Evolutionary conservation across 2,888 invertebrate genomes (phyloP).

Genomic region (Heliconius charithonia): DNA sequence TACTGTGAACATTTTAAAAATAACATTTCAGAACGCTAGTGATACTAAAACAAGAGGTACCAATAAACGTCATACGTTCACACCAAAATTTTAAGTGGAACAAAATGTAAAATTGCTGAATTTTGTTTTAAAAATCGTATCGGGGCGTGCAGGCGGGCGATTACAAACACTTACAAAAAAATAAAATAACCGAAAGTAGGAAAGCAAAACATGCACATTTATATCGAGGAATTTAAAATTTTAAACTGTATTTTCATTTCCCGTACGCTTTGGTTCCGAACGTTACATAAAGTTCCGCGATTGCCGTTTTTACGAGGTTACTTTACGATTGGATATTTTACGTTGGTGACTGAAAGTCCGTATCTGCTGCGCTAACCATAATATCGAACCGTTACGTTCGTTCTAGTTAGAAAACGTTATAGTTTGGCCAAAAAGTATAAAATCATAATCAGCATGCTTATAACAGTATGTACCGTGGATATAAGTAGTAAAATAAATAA

Average conservation of each 20-base stretch:
- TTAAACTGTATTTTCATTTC: slow-evolving; percentile 40
- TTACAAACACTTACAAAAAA: slow-evolving; percentile 38
- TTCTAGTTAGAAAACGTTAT: neutral
- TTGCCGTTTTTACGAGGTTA: slow-evolving; percentile 58
- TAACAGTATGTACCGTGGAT: no score
- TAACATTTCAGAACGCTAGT: neutral
- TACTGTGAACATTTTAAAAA: neutral
- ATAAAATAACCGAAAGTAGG: slow-evolving; percentile 29
- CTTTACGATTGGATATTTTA: slow-evolving; percentile 49
- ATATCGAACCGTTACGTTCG: slow-evolving; percentile 12
- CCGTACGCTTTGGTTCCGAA: slow-evolving; percentile 14
- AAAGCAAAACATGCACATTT: slow-evolving; percentile 43
- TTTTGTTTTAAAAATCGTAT: slow-evolving; percentile 25
- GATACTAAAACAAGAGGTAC: neutral
- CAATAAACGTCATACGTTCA: neutral
- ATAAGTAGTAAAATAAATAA: no score
- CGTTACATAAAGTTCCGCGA: slow-evolving; percentile 50
- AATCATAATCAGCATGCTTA: no score
- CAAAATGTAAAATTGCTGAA: slow-evolving; percentile 15
- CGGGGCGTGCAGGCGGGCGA: slow-evolving; percentile 34
- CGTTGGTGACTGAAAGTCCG: slow-evolving; percentile 28
- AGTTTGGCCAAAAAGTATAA: neutral
- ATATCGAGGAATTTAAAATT: slow-evolving; percentile 38
- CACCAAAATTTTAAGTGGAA: neutral
- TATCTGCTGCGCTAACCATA: slow-evolving; percentile 20